Evolutionary conservation across 2,888 invertebrate genomes (phyloP).

Genomic region (Julus scandinavius): DNA sequence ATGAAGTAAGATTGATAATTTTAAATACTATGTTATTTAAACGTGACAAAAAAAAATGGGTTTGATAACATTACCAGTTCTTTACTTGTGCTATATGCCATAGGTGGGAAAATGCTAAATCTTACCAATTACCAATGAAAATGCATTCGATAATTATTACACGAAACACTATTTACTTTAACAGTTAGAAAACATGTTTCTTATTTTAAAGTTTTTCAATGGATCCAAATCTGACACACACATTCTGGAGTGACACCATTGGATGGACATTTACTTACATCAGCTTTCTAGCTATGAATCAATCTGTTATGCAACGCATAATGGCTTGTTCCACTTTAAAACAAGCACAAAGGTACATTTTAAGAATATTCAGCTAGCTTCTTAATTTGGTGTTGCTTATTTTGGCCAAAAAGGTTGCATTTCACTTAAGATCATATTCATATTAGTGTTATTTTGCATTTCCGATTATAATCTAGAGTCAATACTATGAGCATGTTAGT

Average conservation of each 20-base stretch:
- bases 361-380: too few species aligned
- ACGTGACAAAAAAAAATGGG: too few species aligned
- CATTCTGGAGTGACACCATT: conserved; percentile 13
- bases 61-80: too few species aligned
- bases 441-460: neutral
- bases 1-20: neutral
- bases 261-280: conserved; percentile 15
- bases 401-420: too few species aligned
- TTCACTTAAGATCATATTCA: too few species aligned
- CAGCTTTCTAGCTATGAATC: conserved; percentile 23
- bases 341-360: neutral
- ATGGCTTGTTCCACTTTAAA: conserved; percentile 29
- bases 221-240: conserved; percentile 6
- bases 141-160: too few species aligned
- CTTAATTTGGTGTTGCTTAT: too few species aligned
- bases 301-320: conserved; percentile 22
- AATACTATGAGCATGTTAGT: conserved; percentile 29
- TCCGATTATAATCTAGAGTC: neutral
- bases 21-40: neutral
- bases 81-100: too few species aligned
- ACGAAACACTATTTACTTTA: too few species aligned
- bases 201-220: conserved; percentile 11
- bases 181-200: too few species aligned
- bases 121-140: too few species aligned
- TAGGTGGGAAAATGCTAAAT: too few species aligned